Conservation (phyloP, 2,888 invertebrate genomes). For the Mimachlamys varia region DNA sequence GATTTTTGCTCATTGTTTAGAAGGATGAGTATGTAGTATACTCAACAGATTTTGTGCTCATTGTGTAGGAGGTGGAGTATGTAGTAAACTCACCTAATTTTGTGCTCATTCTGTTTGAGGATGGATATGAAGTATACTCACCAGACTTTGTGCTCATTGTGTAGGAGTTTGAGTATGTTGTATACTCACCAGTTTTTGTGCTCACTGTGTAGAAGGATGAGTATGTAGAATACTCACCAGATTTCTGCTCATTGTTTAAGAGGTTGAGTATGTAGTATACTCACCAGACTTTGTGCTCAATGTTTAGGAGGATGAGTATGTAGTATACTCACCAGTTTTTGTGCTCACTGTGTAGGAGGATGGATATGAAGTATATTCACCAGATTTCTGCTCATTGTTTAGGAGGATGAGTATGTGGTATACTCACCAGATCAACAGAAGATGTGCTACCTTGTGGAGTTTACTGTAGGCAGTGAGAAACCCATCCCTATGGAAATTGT, state of each 20-base stretch:
- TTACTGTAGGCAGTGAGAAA: conserved; percentile 66
- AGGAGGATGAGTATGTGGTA: conserved; percentile 80
- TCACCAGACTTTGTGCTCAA: conserved; percentile 52
- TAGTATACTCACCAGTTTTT: too few species aligned
- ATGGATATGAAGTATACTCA: too few species aligned
- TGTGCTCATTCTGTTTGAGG: too few species aligned
- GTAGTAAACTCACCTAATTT: conserved; percentile 75
- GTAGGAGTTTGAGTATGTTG: too few species aligned
- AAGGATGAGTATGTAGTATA: too few species aligned
- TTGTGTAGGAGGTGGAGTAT: conserved; percentile 78
- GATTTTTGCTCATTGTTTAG: too few species aligned
- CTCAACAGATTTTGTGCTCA: too few species aligned
- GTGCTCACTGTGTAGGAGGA: conserved; percentile 69
- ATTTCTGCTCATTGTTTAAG: too few species aligned
- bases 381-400: conserved; percentile 49
- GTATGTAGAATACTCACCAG: conserved; percentile 77
- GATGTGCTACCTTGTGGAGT: conserved; percentile 79
- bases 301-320: too few species aligned
- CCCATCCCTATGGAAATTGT: conserved; percentile 38
- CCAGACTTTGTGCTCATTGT: too few species aligned
- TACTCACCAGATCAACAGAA: conserved; percentile 77
- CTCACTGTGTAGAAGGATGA: conserved; percentile 77
- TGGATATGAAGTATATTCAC: conserved; percentile 79
- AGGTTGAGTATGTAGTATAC: conserved; percentile 80
- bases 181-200: too few species aligned